These are phyloP conservation scores for Tyria jacobaeae DNA, from an alignment of 2,888 invertebrate species.

Conservation along the genomic window DNA sequence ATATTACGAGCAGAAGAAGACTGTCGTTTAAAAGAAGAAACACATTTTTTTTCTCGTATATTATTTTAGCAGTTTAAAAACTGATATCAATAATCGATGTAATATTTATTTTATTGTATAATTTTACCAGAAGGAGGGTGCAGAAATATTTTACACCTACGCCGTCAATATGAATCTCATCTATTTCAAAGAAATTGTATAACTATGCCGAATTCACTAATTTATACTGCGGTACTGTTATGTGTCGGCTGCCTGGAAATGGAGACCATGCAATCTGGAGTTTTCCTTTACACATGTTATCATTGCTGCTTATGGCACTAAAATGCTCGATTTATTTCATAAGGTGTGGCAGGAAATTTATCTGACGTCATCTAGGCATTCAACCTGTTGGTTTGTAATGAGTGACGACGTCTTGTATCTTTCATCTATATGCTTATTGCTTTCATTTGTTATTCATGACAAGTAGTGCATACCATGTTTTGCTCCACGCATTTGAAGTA, in stretches of 20 bases:
- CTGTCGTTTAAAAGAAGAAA: no score
- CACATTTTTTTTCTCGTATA: no score
- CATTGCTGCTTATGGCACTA: background rate
- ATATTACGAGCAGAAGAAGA: no score
- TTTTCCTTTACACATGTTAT: background rate
- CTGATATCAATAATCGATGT: no score
- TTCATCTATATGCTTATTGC: conserved; percentile 41
- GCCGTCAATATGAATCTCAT: no score
- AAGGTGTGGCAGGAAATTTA: background rate
- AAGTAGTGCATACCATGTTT: conserved; percentile 11
- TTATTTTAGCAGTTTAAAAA: no score
- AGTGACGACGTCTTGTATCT: conserved; percentile 9
- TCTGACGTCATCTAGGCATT: conserved; percentile 33
- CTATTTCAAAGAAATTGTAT: no score
- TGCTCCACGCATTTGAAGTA: conserved; percentile 37
- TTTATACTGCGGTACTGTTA: no score
- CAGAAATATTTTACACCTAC: no score
- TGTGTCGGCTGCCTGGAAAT: background rate
- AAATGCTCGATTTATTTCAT: background rate
- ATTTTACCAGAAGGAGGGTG: no score
- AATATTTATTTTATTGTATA: no score
- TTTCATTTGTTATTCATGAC: conserved; percentile 36
- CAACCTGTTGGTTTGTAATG: conserved; percentile 25
- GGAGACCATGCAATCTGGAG: background rate
- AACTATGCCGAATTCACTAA: no score